Evolutionary conservation across 2,113 vertebrate genomes (phyloP), one percentile per base, ranked within the genome.

Genomic region (Solea solea): DNA sequence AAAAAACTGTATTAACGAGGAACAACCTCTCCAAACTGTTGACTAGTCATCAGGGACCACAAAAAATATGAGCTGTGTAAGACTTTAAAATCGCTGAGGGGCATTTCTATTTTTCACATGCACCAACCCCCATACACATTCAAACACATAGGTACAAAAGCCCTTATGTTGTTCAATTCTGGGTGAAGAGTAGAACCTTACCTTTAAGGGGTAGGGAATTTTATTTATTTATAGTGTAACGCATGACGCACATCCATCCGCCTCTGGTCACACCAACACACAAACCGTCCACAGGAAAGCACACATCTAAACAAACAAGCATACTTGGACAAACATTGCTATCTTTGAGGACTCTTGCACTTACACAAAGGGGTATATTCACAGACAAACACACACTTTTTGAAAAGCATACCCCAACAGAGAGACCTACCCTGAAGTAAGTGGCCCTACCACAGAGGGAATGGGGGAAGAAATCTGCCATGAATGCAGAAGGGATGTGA

Each of bases 21-120:
- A 28, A 78, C 71, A 79, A 88, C 78, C 86, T 85, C 72, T 86
- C 83, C 44, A 70, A 74, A 79, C 67, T 71, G 67, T 79, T 87
- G 67, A 78, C 58, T n/a, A 1, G 40, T 81, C 70, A 49, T 60
- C n/a, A 4, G 62, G 51, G 59, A 72, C 73, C 48, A 28, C n/a
- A 70, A 74, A 66, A 42, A 14, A 5, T 51, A 51, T 7, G 58
- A 76, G 72, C 54, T 52, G 61, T 12, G 46, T 54, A 64, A 11
- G 5, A 77, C 14, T 63, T 54, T 27, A 12, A 65, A 64, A 81
- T 25, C 12, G 56, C 50, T 40, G 16, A 59, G 10, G 50, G 58
- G 39, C 16, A 49, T 41, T 64, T 56, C 45, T 45, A 49, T 40
- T 11, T 34, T 28, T 69, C 13, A 34, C 64, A 52, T 45, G 46